Evolutionary conservation across 2,888 invertebrate genomes (phyloP), one percentile per base, ranked within the genome.

Genomic region (Eilema depressum): DNA sequence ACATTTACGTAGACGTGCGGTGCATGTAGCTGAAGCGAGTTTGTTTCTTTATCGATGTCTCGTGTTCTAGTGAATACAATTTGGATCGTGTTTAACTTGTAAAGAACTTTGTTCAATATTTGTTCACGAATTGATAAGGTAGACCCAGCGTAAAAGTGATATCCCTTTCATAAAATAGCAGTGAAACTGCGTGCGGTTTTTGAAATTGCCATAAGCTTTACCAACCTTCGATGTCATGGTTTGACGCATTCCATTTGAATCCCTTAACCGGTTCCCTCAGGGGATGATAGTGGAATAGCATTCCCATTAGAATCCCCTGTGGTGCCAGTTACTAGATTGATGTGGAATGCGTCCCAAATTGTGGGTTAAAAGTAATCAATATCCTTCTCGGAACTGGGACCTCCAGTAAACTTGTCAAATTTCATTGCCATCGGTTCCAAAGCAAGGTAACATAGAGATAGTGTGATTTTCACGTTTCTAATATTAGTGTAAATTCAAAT

Each of bases 1-100:
- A 69, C 66, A 53, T 70, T 68, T 68, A 68, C 57, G 57, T 14
- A n/a, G 28, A 67, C 63, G 66, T 63, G 70, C 23, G 23, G 37
- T 37, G 47, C 30, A 53, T 63, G 41, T 62, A 59, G 53, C n/a
- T 26, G 20, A 56, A 56, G n/a, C 0, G 57, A 28, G 37, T 23
- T 23, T 53, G 26, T 60, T 64, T 61, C 12, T 61, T 56, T 56
- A 60, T 17, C 41, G 37, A 59, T 61, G 23, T 33, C 23, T 26
- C 11, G 17, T 28, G 3, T 25, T 61, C 7, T 41, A 23, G 12
- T n/a, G 20, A 60, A 60, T 60, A 57, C 14, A 28, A 64, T 64
- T n/a, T 28, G 2, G 8, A 28, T 28, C 28, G 53, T 53, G 28
- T 63, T 41, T 28, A n/a, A 47, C n/a, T 14, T 41, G 11, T 20